Evolutionary conservation across 1,140 invertebrate genomes (phyloP), one percentile per base, ranked within the genome.

Genomic region (Potamilus streckersoni): DNA sequence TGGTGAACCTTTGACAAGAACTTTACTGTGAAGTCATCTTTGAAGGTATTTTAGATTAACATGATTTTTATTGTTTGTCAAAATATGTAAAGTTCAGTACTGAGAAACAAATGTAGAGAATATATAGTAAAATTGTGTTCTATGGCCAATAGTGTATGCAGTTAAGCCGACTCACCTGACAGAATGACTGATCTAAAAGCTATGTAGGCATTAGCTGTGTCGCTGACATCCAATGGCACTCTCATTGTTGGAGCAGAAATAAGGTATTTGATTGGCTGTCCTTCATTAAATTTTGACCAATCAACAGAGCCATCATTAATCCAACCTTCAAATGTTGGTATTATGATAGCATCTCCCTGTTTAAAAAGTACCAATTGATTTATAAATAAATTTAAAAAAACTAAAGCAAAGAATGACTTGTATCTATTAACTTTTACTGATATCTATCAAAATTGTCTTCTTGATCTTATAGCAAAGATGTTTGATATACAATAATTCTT

Each of bases 181-280:
- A 87, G 62, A 57, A 87, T 81, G n/a, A 85, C 80, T 20, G 81
- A 84, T 64, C 83, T 79, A 38, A 87, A 87, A 23, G 86, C 86
- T 61, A 87, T 65, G 61, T 84, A 87, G 16, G 84, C 79, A 80
- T 87, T 85, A 1, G 70, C 71, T 66, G 84, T 84, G 6, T 80
- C 49, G 2, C 69, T 55, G 6, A 87, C 84, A 78, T 80, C 78
- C 49, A 73, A 14, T 2, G 86, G 86, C 60, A 84, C 79, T 64
- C 86, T 78, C 86, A 87, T 86, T 1, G 84, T 86, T 19, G 86
- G 84, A 19, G 82, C 82, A 16, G 83, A 86, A 31, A 87, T 82
- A 5, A 87, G 76, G 60, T 79, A 87, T 73, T 83, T 87, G 65
- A 87, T 86, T 70, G 83, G 80, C 57, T 80, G 58, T 65, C 81